Evolutionary conservation across 2,797 vertebrate species (phyloP).

Genomic region (Rhinoraja longicauda): DNA sequence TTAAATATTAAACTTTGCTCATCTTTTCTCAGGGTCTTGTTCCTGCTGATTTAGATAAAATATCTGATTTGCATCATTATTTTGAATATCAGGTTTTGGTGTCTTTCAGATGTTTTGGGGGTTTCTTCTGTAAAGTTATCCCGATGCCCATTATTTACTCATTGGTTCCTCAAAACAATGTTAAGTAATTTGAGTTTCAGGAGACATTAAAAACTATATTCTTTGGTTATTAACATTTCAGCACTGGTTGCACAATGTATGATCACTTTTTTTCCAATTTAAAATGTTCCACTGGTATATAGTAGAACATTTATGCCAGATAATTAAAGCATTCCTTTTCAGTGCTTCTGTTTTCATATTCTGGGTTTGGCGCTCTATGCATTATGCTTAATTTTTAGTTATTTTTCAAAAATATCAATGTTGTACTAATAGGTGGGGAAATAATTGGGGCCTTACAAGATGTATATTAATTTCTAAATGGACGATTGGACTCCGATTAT

Average conservation of each 20-base stretch:
- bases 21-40: neutral
- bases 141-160: neutral
- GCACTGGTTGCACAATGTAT: neutral
- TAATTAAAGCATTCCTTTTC: neutral
- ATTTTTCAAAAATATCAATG: neutral
- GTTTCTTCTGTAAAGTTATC: neutral
- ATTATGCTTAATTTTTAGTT: neutral
- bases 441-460: neutral
- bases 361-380: neutral
- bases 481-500: neutral
- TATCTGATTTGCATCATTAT: neutral
- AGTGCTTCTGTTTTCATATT: slow-evolving; percentile 4
- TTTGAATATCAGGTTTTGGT: neutral
- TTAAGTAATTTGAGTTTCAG: neutral
- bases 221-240: slow-evolving; percentile 19
- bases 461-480: slow-evolving; percentile 29
- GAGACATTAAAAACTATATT: neutral
- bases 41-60: neutral
- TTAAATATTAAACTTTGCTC: neutral
- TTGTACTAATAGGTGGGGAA: neutral
- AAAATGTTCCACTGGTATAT: neutral
- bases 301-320: neutral
- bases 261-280: neutral
- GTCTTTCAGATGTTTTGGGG: neutral
- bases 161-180: neutral